Conservation (phyloP, 1,140 invertebrate genomes). For the Patella vulgata region DNA sequence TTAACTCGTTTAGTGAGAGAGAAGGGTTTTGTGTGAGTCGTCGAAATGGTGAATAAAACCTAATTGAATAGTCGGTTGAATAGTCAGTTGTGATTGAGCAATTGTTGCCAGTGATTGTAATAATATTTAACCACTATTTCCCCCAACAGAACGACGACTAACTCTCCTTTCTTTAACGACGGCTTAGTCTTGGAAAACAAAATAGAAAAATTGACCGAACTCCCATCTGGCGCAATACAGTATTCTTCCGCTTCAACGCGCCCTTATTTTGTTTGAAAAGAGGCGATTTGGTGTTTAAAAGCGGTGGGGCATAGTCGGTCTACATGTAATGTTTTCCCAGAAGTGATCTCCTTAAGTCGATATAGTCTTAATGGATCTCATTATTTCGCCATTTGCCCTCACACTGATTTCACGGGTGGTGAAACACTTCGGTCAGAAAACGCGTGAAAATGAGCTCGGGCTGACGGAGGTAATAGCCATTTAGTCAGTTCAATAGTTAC, state of each 20-base stretch:
- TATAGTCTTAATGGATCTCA: background rate
- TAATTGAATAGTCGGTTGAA: too few relatives aligned
- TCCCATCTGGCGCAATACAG: background rate
- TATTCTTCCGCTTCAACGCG: background rate
- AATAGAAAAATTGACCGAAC: background rate
- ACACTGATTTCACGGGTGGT: slow-evolving; percentile 2
- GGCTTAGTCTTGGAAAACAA: background rate
- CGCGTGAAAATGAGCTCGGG: slow-evolving; percentile 6
- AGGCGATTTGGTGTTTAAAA: background rate
- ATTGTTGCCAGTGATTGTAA: too few relatives aligned
- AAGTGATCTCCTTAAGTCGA: background rate
- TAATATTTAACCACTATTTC: too few relatives aligned
- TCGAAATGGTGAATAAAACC: too few relatives aligned
- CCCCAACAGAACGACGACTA: too few relatives aligned
- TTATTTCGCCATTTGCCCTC: slow-evolving; percentile 5
- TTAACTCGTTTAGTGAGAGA: too few relatives aligned
- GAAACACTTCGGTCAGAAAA: background rate
- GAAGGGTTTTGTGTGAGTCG: too few relatives aligned
- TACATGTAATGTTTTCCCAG: background rate
- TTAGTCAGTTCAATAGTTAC: slow-evolving; percentile 9
- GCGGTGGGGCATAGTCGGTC: background rate
- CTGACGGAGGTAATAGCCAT: slow-evolving; percentile 8
- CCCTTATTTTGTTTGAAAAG: background rate
- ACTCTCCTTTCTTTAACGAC: too few relatives aligned
- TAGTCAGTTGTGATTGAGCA: too few relatives aligned